Base-by-base conservation (phyloP, 2,113 vertebrate species). In the Nymphicus hollandicus region DNA sequence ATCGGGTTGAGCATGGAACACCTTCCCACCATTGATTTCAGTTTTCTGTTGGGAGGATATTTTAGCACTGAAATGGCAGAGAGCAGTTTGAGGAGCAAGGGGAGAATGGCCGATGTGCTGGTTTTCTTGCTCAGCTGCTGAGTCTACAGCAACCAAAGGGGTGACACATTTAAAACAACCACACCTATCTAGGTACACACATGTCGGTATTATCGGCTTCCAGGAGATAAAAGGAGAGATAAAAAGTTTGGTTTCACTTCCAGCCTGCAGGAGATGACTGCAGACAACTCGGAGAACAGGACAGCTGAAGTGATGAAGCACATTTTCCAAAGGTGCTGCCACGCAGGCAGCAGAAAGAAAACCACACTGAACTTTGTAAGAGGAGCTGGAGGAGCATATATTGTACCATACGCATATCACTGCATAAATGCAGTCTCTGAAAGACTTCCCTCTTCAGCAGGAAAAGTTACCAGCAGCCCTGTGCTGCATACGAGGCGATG, bases 231-330 rank as follows among this genome's bases (percentile, higher is more conserved):
- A 68, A 64, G 16, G 50, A 70, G 39, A 41, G 33, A 50, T 8
- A 58, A 29, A 39, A 76, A 53, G 20, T 6, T 39, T 0, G 3
- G 13, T 74, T 93, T 87, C 19, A 20, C 49, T 91, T 74, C 28
- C 50, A 84, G 39, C 23, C 35, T 50, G 60, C 25, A 74, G 43
- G 46, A 66, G 33, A n/a, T 29, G 52, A 33, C 50, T 55, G 52
- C 41, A 60, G 49, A 44, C 19, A 56, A 25, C n/a, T 16, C 50
- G 15, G 73, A 72, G 73, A 60, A 41, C n/a, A 37, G 25, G 46
- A 41, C 29, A 0, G 0, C 41, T 49, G 46, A 78, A n/a, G n/a
- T 6, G 35, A 55, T 27, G 56, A 79, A 55, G 3, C 1, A 0
- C 60, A 1, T 63, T 84, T 91, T 64, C 55, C 72, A 91, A 43